These are phyloP conservation scores for Colletes latitarsis DNA, from an alignment of 1,140 invertebrate genomes.

Conservation along the genomic window DNA sequence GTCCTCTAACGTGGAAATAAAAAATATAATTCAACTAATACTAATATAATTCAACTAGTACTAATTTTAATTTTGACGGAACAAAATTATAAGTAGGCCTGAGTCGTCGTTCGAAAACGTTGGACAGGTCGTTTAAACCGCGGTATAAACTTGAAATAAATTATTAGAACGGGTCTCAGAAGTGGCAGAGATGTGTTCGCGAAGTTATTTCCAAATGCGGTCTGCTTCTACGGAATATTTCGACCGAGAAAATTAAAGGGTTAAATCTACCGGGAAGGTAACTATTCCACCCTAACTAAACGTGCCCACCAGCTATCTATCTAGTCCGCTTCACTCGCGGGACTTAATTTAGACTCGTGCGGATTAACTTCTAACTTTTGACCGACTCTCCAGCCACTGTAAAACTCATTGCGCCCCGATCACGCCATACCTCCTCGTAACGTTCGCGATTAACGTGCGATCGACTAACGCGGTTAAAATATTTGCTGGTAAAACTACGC, in stretches of 20 bases:
- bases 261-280: conserved; percentile 17
- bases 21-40: too few relatives aligned
- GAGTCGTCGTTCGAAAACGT: too few relatives aligned
- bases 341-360: conserved; percentile 49
- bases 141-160: too few relatives aligned
- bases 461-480: background rate
- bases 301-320: conserved; percentile 42
- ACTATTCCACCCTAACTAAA: conserved; percentile 34
- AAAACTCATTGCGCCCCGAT: conserved; percentile 10
- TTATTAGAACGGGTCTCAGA: background rate
- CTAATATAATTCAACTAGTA: too few relatives aligned
- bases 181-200: background rate
- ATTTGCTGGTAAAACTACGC: background rate
- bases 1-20: too few relatives aligned
- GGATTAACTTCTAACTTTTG: conserved; percentile 52
- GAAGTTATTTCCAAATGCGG: background rate
- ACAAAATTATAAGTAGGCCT: too few relatives aligned
- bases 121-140: too few relatives aligned
- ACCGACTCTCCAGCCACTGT: conserved; percentile 13
- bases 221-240: conserved; percentile 22
- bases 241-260: conserved; percentile 38
- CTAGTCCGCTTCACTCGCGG: conserved; percentile 15
- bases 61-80: too few relatives aligned
- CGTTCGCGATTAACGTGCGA: background rate
- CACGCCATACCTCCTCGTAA: background rate